Conservation (phyloP, 2,113 vertebrate genomes). For the Pogonocichla stellata region DNA sequence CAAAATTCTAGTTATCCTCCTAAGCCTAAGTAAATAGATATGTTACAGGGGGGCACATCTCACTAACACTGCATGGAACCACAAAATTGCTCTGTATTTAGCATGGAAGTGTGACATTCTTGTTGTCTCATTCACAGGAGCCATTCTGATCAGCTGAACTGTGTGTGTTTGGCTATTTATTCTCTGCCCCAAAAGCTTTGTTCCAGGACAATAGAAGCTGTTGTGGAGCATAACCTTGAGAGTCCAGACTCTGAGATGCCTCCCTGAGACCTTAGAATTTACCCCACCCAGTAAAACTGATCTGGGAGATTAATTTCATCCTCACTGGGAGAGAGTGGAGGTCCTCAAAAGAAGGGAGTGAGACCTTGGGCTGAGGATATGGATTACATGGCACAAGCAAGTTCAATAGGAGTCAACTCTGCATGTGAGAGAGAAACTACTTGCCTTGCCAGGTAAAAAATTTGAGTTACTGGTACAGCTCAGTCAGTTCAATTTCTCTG, state of each 20-base stretch:
- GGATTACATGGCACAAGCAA: background rate
- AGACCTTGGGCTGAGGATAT: background rate
- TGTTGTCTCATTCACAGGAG: fast-evolving
- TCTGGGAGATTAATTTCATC: background rate
- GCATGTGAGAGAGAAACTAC: background rate
- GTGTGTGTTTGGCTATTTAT: background rate
- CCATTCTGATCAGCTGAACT: background rate
- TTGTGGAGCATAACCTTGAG: background rate
- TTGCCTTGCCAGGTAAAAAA: background rate
- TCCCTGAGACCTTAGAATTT: background rate
- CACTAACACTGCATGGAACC: background rate
- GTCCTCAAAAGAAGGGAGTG: background rate
- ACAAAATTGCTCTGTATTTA: background rate
- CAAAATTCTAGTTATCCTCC: background rate
- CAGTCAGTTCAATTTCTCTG: background rate
- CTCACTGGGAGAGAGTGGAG: background rate
- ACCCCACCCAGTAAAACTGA: background rate
- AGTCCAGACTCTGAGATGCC: background rate
- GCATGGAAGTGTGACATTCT: background rate
- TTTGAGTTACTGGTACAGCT: background rate
- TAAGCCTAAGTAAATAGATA: background rate
- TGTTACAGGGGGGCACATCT: background rate
- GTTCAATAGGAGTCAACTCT: background rate
- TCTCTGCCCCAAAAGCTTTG: background rate
- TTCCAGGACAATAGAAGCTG: background rate